These are phyloP conservation scores for Steatocranus sp. DNA, from an alignment of 2,797 vertebrate species.

Conservation along the genomic window DNA sequence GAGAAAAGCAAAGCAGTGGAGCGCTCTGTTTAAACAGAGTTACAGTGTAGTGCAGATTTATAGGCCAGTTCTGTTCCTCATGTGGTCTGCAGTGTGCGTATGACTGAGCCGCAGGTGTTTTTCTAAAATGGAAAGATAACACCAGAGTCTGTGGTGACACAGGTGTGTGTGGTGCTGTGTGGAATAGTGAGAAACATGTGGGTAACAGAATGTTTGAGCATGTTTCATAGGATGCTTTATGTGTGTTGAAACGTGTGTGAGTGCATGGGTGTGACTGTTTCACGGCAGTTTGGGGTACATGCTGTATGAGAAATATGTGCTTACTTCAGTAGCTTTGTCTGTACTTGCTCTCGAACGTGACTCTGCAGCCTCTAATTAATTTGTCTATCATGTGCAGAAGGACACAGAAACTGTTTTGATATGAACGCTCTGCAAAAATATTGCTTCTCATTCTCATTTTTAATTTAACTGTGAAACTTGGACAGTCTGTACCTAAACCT, in stretches of 20 bases:
- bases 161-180: not conserved
- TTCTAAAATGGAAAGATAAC: not conserved
- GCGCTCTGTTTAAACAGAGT: not conserved
- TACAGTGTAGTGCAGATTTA: not conserved
- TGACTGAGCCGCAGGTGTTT: not conserved
- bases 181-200: not conserved
- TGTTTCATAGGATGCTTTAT: not conserved
- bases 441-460: not conserved
- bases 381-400: rapidly evolving
- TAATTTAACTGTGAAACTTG: not conserved
- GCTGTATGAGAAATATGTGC: not conserved
- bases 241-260: not conserved
- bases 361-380: not conserved
- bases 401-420: not conserved
- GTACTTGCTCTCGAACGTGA: rapidly evolving
- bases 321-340: not conserved
- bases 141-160: not conserved
- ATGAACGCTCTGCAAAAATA: not conserved
- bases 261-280: not conserved
- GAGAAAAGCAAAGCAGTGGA: rapidly evolving
- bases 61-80: rapidly evolving
- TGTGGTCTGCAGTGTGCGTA: not conserved
- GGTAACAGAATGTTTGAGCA: not conserved
- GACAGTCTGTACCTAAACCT: not conserved
- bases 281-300: not conserved